Evolutionary conservation across 2,888 invertebrate genomes (phyloP), one percentile per base, ranked within the genome.

Genomic region (Tetragonisca angustula): DNA sequence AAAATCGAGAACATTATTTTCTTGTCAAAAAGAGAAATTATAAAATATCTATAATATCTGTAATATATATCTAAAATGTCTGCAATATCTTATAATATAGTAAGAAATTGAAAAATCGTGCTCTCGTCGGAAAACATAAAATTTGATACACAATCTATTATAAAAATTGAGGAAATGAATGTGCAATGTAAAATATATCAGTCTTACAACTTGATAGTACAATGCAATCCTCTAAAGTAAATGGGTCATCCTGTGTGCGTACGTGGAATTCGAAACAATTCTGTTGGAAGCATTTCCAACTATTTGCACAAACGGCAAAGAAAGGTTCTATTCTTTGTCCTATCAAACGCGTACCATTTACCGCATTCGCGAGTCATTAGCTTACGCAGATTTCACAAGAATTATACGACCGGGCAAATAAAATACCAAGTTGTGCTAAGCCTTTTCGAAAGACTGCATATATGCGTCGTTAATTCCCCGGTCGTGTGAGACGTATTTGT

Each of bases 381-480:
- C 24, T 74, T 64, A 64, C 52, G 64, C n/a, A n/a, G 5, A 24
- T 74, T 74, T 74, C 73, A 36, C 64, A 64, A 74, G 64, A 74
- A 64, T 64, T 74, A 52, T 74, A 64, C 19, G 36, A 50, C 17
- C 62, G 21, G 21, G 64, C 17, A 52, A 64, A 64, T 74, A 64
- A 74, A 74, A 54, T 52, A n/a, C 6, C 36, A 24, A 36, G 64
- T 64, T 64, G 50, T 64, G 52, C 52, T 64, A 52, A 74, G 24
- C 21, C 19, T 24, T 36, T 52, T 52, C 27, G 24, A 61, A 49
- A 72, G 61, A 61, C 62, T 73, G 32, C 73, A 50, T 15, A 50
- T 15, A 24, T 4, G 73, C 50, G n/a, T 4, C 17, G 21, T 73
- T 52, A 61, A 73, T 62, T 36, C 50, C 32, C 4, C 24, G 32